Conservation (phyloP, 2,797 vertebrate genomes). For the Eleutherodactylus coqui region DNA sequence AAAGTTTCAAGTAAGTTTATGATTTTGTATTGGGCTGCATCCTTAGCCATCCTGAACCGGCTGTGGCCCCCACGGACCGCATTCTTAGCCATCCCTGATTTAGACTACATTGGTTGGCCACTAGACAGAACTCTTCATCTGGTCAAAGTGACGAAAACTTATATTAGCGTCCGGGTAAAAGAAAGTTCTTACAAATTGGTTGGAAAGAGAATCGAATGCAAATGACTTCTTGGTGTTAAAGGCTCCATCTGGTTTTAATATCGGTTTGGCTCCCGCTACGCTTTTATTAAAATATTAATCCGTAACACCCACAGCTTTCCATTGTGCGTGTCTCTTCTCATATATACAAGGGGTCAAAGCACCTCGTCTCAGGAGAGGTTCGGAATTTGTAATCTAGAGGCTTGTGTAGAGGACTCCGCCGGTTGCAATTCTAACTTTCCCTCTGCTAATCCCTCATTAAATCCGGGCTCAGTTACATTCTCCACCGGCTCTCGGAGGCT, state of each 20-base stretch:
- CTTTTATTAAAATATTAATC: slow-evolving; percentile 47
- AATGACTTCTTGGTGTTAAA: slow-evolving; percentile 24
- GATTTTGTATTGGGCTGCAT: too few species aligned
- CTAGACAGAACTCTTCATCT: not conserved
- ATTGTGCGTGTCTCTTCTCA: not conserved
- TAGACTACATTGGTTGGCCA: too few species aligned
- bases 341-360: slow-evolving; percentile 26
- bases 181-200: slow-evolving; percentile 29
- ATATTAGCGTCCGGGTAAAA: slow-evolving; percentile 17
- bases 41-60: too few species aligned
- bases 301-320: slow-evolving; percentile 23
- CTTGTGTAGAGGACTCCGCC: not conserved
- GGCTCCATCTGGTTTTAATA: slow-evolving; percentile 39
- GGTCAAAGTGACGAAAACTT: slow-evolving; percentile 19
- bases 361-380: slow-evolving; percentile 35
- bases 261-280: not conserved
- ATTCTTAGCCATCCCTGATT: too few species aligned
- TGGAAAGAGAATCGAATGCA: not conserved
- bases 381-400: slow-evolving; percentile 35
- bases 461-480: slow-evolving; percentile 29
- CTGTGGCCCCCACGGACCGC: too few species aligned
- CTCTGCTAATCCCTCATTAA: slow-evolving; percentile 37
- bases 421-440: not conserved
- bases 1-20: too few species aligned
- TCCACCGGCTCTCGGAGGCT: slow-evolving; percentile 16